Evolutionary conservation across 2,113 vertebrate genomes (phyloP).

Genomic region (Dasyornis broadbenti): DNA sequence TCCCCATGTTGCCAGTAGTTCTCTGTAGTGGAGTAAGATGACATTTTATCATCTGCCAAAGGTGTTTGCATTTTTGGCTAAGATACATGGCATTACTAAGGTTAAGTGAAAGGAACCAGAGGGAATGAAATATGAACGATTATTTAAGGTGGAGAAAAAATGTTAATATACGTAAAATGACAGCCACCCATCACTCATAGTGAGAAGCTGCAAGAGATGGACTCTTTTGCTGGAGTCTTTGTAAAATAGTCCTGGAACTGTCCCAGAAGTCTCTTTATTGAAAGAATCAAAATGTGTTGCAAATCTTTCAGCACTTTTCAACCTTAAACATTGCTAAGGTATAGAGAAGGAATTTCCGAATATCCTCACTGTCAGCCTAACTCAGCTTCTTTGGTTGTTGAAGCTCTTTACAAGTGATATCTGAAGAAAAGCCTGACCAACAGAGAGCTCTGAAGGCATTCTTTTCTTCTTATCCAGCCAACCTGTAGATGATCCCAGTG

Average conservation of each 20-base stretch:
- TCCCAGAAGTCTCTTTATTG: background rate
- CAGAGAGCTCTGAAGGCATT: background rate
- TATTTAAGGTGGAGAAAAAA: background rate
- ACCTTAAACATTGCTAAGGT: background rate
- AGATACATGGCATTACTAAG: background rate
- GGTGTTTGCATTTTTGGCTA: constrained; percentile 1
- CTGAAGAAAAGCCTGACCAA: background rate
- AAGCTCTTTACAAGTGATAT: background rate
- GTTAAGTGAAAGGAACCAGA: background rate
- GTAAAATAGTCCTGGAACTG: background rate
- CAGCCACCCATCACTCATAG: background rate
- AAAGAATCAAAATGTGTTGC: background rate
- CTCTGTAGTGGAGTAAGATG: background rate
- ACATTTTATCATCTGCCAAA: background rate
- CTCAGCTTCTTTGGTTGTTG: background rate
- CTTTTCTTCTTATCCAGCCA: background rate
- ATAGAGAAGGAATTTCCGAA: background rate
- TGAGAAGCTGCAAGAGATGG: background rate
- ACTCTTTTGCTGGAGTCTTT: background rate
- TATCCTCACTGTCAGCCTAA: background rate
- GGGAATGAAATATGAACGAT: background rate
- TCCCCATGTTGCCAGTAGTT: background rate
- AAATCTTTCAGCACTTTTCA: background rate
- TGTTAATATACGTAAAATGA: background rate
- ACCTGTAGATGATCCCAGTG: background rate